Percentiles rank a stretch among this genome's conserved stretches.
These are phyloP conservation scores for Tetramorium bicarinatum DNA, from an alignment of 2,888 invertebrate species.

Conservation along the genomic window DNA sequence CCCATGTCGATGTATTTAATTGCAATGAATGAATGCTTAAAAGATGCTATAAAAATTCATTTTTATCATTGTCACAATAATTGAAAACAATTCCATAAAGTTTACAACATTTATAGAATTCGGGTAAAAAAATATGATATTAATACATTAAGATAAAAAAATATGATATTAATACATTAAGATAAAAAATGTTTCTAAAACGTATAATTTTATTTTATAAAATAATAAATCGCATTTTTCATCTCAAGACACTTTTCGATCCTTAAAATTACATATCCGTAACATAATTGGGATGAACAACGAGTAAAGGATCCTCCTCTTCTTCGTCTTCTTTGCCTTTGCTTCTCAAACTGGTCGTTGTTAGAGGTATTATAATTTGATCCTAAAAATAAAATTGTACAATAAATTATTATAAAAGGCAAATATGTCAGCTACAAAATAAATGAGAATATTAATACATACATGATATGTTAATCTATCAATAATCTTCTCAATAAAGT, in stretches of 20 bases:
- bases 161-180: not conserved
- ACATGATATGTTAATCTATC: slow-evolving; percentile 95
- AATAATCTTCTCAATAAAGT: slow-evolving; percentile 96
- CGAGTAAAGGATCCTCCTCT: slow-evolving; percentile 94
- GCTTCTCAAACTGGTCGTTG: slow-evolving; percentile 87
- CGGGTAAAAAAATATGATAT: slow-evolving; percentile 10
- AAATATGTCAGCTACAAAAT: slow-evolving; percentile 4
- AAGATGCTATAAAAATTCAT: not conserved
- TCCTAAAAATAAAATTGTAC: slow-evolving; percentile 88
- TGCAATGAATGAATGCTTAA: not conserved
- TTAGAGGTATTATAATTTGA: slow-evolving; percentile 93
- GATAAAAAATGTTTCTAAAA: slow-evolving; percentile 6
- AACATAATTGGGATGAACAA: slow-evolving; percentile 98
- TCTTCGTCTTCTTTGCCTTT: slow-evolving; percentile 88
- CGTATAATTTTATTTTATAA: not conserved
- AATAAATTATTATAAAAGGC: slow-evolving; percentile 27
- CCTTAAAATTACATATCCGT: slow-evolving; percentile 88
- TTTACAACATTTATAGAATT: slow-evolving; percentile 11
- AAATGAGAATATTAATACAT: slow-evolving; percentile 83
- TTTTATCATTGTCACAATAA: not conserved
- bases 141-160: not conserved
- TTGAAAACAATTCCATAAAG: slow-evolving; percentile 29
- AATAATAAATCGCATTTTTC: not conserved
- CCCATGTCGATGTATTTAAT: not conserved
- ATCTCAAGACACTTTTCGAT: slow-evolving; percentile 9